A percentile compares a stretch with the other conserved stretches of the same genome.
These are phyloP conservation scores for Ctenicera cuprea DNA, from an alignment of 2,888 invertebrate genomes.

Conservation along the genomic window DNA sequence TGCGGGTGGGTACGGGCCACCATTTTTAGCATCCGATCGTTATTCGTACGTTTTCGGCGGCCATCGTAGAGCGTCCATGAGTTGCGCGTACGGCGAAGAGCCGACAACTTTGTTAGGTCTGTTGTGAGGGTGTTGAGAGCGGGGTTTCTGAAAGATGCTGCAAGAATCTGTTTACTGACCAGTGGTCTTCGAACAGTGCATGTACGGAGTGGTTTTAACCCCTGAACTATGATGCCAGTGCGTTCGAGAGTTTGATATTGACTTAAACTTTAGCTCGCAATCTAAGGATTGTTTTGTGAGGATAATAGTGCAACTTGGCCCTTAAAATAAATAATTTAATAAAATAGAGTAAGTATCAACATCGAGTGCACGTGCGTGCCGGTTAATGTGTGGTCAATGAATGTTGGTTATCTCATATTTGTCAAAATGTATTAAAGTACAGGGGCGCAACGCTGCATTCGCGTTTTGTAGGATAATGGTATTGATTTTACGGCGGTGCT, in stretches of 20 bases:
- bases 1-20: constrained; percentile 64
- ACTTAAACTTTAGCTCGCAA: constrained; percentile 27
- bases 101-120: constrained; percentile 57
- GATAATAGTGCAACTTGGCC: constrained; percentile 41
- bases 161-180: constrained; percentile 57
- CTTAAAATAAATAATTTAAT: constrained; percentile 32
- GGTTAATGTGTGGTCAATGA: constrained; percentile 19
- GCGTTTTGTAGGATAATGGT: constrained; percentile 67
- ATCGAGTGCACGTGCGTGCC: constrained; percentile 36
- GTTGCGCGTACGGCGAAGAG: constrained; percentile 55
- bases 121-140: constrained; percentile 57
- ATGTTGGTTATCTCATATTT: constrained; percentile 37
- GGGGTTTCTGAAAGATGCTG: constrained; percentile 58
- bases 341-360: constrained; percentile 44
- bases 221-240: constrained; percentile 42
- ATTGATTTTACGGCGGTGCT: constrained; percentile 70
- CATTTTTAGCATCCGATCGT: constrained; percentile 64
- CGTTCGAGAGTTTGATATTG: constrained; percentile 50
- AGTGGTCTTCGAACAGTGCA: constrained; percentile 53
- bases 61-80: constrained; percentile 55
- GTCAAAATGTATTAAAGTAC: constrained; percentile 40
- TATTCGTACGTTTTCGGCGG: constrained; percentile 54
- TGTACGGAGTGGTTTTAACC: constrained; percentile 50
- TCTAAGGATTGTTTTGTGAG: constrained; percentile 39
- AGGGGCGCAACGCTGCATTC: constrained; percentile 62